Percentiles rank a stretch among this genome's conserved stretches.
Conservation (phyloP, 2,113 vertebrate genomes). For the Centrocercus urophasianus region DNA sequence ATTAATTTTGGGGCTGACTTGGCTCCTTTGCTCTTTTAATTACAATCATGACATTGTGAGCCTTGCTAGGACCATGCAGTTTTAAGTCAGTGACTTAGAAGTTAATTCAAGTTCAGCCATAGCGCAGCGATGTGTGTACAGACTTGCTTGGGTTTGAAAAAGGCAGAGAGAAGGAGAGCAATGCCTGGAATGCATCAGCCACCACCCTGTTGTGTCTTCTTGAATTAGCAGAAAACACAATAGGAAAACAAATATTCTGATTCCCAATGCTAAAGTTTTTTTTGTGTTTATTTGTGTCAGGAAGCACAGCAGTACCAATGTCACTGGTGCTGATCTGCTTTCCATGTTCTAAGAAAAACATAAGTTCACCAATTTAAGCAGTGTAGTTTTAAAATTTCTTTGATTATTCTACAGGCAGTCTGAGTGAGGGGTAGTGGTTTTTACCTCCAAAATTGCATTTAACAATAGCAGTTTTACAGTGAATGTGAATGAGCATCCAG, state of each 20-base stretch:
- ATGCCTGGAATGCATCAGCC: conserved; percentile 60
- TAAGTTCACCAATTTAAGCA: background rate
- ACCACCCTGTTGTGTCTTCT: conserved; percentile 54
- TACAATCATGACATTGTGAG: background rate
- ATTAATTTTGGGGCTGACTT: conserved; percentile 10
- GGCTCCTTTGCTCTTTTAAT: conserved; percentile 10
- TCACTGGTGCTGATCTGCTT: background rate
- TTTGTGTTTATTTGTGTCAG: background rate
- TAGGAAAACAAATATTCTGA: conserved; percentile 6
- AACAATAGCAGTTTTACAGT: background rate
- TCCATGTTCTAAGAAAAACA: background rate
- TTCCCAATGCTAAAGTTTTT: background rate
- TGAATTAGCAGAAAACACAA: conserved; percentile 53
- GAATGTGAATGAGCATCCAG: background rate
- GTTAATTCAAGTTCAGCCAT: conserved; percentile 54
- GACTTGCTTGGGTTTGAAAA: conserved; percentile 53
- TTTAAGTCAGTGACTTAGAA: conserved; percentile 34
- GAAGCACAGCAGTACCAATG: background rate
- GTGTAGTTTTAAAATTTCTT: background rate
- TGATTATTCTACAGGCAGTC: background rate
- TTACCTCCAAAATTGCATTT: background rate
- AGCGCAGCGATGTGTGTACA: conserved; percentile 43
- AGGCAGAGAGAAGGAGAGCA: conserved; percentile 25
- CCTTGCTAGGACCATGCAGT: background rate
- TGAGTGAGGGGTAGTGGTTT: background rate